Percentiles rank a stretch among this genome's conserved stretches.
phyloP scores from a whole-genome alignment of 2,113 vertebrate genomes.

The Bufo bufo region DNA sequence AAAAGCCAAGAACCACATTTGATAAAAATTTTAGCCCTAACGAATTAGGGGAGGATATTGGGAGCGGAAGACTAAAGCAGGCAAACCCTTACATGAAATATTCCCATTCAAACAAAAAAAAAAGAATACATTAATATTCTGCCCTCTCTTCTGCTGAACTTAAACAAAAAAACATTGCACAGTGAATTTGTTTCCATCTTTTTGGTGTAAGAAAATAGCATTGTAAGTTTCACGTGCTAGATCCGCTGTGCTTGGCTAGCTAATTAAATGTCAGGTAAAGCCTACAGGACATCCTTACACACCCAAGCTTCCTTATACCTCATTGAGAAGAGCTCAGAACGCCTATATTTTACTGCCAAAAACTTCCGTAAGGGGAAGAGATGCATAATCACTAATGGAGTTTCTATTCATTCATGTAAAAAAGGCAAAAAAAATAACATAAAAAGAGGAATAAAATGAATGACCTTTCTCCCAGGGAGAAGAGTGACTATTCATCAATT shows the following conservation, averaged over 20 bases:
- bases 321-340: conserved; percentile 30
- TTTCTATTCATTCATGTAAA: conserved; percentile 41
- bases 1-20: too few relatives aligned
- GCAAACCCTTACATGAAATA: too few relatives aligned
- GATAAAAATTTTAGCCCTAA: too few relatives aligned
- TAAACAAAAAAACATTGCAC: neutral
- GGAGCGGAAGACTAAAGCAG: too few relatives aligned
- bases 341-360: conserved; percentile 57
- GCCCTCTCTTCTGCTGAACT: neutral
- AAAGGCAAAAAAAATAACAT: neutral
- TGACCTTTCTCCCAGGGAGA: conserved; percentile 1
- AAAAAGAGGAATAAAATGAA: conserved; percentile 11
- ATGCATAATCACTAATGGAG: conserved; percentile 31
- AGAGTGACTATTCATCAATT: conserved; percentile 52
- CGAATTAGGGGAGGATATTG: too few relatives aligned
- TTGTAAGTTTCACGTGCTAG: conserved; percentile 7
- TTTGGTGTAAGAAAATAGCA: neutral
- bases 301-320: conserved; percentile 54
- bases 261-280: conserved; percentile 56
- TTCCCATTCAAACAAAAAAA: too few relatives aligned
- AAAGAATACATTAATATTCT: neutral
- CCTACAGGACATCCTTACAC: conserved; percentile 57
- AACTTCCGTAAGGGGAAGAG: conserved; percentile 55
- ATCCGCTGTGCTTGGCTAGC: conserved; percentile 22
- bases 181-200: neutral